These are phyloP conservation scores for Meteorus sp. DNA, from an alignment of 1,140 invertebrate genomes.

Conservation along the genomic window DNA sequence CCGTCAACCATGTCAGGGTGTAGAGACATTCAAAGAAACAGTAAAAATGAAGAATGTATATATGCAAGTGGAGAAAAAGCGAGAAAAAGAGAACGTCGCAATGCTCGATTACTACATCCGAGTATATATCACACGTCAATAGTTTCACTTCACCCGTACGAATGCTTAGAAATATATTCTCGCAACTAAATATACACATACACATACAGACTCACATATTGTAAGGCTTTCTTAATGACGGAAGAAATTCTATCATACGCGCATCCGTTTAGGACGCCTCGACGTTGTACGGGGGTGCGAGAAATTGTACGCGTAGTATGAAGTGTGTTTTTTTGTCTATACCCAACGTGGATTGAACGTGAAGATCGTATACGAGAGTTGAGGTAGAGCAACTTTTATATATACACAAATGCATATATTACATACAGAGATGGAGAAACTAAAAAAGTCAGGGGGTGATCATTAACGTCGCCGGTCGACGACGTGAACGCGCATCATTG, in stretches of 20 bases:
- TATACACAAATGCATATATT: too few relatives aligned
- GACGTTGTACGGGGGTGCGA: constrained; percentile 25
- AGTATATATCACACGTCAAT: constrained; percentile 28
- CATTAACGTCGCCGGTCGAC: constrained; percentile 37
- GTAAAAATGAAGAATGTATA: background rate
- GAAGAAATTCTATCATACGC: constrained; percentile 57
- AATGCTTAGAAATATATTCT: constrained; percentile 53
- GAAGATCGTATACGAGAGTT: constrained; percentile 20
- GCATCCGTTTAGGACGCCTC: constrained; percentile 52
- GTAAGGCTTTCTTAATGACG: constrained; percentile 58
- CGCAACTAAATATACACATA: too few relatives aligned
- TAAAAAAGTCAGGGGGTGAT: constrained; percentile 28
- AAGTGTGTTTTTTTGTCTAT: constrained; percentile 48
- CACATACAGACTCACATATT: constrained; percentile 32
- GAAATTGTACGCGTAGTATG: constrained; percentile 2
- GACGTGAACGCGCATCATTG: constrained; percentile 33
- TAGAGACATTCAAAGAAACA: background rate
- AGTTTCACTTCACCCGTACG: constrained; percentile 27
- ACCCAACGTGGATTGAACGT: constrained; percentile 20
- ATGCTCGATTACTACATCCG: constrained; percentile 8
- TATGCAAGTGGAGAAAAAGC: background rate
- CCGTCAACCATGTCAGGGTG: too few relatives aligned
- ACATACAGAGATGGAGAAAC: background rate
- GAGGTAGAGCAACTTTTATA: too few relatives aligned
- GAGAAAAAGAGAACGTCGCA: background rate